Evolutionary conservation across 2,113 vertebrate species (phyloP).

Genomic region (Guaruba guarouba): DNA sequence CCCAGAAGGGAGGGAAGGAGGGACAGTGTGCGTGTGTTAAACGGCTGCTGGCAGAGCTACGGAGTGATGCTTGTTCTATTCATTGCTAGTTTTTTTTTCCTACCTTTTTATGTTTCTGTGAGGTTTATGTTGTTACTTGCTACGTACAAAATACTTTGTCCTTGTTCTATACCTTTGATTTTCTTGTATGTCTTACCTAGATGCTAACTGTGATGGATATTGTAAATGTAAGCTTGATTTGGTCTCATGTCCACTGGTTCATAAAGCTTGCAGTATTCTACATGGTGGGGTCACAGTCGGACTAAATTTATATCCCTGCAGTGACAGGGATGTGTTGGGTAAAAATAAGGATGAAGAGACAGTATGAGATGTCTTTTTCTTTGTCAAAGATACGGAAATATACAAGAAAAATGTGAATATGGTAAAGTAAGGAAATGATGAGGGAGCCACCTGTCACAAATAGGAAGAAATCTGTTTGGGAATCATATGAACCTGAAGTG

Average conservation of each 20-base stretch:
- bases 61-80: neutral
- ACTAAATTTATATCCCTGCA: neutral
- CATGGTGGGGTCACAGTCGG: neutral
- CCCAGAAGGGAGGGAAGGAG: neutral
- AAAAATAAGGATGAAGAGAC: neutral
- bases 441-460: neutral
- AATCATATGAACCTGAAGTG: neutral
- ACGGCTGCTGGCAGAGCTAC: accelerated
- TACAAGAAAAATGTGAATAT: neutral
- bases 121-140: neutral
- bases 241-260: neutral
- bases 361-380: neutral
- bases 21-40: neutral
- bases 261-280: neutral
- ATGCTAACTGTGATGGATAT: neutral
- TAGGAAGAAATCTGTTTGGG: neutral
- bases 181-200: neutral
- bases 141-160: accelerated
- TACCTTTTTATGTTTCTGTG: neutral
- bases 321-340: neutral
- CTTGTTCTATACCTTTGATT: neutral
- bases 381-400: neutral
- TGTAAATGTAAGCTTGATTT: neutral
- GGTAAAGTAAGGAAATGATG: neutral
- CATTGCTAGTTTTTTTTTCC: accelerated